Evolutionary conservation across 2,888 invertebrate species (phyloP).

Genomic region (Cheilosia urbana): DNA sequence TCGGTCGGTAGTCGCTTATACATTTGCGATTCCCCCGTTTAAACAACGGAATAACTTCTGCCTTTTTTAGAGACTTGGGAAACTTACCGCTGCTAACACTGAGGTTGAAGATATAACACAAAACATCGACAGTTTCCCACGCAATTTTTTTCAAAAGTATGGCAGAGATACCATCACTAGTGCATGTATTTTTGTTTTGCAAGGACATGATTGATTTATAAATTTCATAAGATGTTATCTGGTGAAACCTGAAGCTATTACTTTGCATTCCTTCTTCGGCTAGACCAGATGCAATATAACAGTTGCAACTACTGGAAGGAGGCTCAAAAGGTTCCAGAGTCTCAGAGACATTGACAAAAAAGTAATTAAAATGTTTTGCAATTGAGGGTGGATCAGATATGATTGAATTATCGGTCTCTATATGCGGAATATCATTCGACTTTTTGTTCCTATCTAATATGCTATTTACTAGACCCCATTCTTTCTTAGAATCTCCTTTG

Average conservation of each 20-base stretch:
- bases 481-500: background rate
- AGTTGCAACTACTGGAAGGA: conserved; percentile 2
- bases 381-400: background rate
- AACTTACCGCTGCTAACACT: too few relatives aligned
- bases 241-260: conserved; percentile 9
- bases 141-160: background rate
- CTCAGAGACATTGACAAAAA: conserved; percentile 1
- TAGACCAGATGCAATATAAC: conserved; percentile 2
- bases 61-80: too few relatives aligned
- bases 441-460: too few relatives aligned
- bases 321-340: conserved; percentile 5
- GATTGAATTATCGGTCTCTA: conserved; percentile 4
- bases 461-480: too few relatives aligned
- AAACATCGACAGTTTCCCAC: conserved; percentile 6
- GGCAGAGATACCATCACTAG: background rate
- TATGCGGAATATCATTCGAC: background rate
- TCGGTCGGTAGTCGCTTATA: too few relatives aligned
- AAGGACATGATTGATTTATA: conserved; percentile 1
- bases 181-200: conserved; percentile 5
- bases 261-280: conserved; percentile 4
- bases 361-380: background rate
- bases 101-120: background rate
- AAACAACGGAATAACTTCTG: too few relatives aligned
- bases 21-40: too few relatives aligned
- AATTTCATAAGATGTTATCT: conserved; percentile 1